A percentile compares a stretch with the other conserved stretches of the same genome.
phyloP scores from a whole-genome alignment of 2,113 vertebrate genomes.

The Eubucco bourcierii region DNA sequence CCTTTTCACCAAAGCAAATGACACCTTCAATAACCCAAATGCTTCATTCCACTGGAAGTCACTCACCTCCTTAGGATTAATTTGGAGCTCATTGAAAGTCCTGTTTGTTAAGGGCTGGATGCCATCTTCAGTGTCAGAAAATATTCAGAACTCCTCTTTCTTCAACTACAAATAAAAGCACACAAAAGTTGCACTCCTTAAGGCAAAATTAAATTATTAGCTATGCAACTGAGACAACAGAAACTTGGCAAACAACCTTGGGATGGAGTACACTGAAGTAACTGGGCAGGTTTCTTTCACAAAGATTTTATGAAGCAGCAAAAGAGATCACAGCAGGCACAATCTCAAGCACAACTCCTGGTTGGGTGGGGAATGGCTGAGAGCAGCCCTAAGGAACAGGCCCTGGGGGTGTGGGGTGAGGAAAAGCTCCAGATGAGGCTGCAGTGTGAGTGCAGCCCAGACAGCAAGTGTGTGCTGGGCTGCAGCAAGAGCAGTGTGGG shows the following conservation, averaged over 20 bases:
- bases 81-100: neutral
- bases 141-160: neutral
- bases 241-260: neutral
- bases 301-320: neutral
- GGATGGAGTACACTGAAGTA: neutral
- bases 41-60: slow-evolving; percentile 3
- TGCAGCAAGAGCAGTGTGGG: too few relatives aligned
- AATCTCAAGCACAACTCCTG: too few relatives aligned
- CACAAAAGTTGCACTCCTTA: neutral
- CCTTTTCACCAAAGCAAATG: neutral
- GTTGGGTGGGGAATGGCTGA: too few relatives aligned
- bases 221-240: neutral
- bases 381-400: too few relatives aligned
- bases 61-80: neutral
- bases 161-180: neutral
- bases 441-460: too few relatives aligned
- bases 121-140: neutral
- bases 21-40: slow-evolving; percentile 10
- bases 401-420: too few relatives aligned
- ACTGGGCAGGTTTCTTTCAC: neutral
- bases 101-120: neutral
- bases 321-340: neutral
- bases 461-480: too few relatives aligned
- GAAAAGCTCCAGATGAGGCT: too few relatives aligned
- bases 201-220: neutral